Evolutionary conservation across 1,140 invertebrate species (phyloP), one percentile per base, ranked within the genome.

Genomic region (Palaemon carinicauda): DNA sequence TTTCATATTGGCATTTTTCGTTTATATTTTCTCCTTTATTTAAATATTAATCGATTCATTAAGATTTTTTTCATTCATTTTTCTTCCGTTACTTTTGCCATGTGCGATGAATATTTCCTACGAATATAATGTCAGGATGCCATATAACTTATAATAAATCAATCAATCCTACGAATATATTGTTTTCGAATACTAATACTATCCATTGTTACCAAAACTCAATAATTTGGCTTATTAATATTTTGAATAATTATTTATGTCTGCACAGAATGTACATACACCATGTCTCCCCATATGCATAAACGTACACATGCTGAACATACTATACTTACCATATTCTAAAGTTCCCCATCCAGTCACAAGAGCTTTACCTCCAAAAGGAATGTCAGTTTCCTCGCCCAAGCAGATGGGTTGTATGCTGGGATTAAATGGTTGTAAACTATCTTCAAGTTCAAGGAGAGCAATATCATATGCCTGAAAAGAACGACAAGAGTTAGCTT

Each of bases 271-370:
- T 7, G 12, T 24, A 78, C 41, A 9, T 21, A 9, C 3, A 33
- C 21, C 41, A 27, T 10, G 9, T 24, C n/a, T n/a, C n/a, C n/a
- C n/a, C n/a, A 14, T 24, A 10, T 41, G 41, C 0, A 41, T 4
- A 41, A 41, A 41, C 41, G 12, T 9, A 41, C 41, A 7, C 41
- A 4, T 41, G 21, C 52, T 24, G 15, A 3, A 50, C 27, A 77
- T 51, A 77, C n/a, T 17, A 10, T 60, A 7, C 50, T 51, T 33
- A 29, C 52, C 81, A 19, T 21, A 83, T n/a, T 52, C 10, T 7
- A 73, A 1, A 29, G 19, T 41, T 19, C 80, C 80, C 80, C 80
- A 82, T 12, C 80, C 80, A 5, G 80, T 82, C 17, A 53, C 80
- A 50, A 82, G 65, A 14, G 80, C 80, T 24, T 51, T 82, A 19